Evolutionary conservation across 1,140 invertebrate species (phyloP), one percentile per base, ranked within the genome.

Genomic region (Eurytemora carolleeae): DNA sequence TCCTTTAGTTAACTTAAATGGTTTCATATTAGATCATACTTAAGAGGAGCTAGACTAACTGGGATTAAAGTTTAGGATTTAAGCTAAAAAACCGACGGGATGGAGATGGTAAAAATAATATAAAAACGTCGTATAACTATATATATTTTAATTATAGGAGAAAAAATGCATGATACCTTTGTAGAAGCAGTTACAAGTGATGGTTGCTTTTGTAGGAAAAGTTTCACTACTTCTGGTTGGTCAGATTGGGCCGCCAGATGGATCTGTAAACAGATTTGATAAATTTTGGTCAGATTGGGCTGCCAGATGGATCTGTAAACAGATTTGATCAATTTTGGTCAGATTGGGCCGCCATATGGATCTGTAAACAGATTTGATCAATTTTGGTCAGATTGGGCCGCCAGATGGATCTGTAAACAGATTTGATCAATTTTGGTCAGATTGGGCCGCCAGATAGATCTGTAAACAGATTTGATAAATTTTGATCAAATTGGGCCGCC

Each of bases 211-310:
- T 97, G 91, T 23, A 99, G 76, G 72, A 98, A 98, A 55, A 98
- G 75, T 73, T 97, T 93, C 15, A 92, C 91, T 3, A 99, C 94
- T 78, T 98, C 93, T 3, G 92, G 89, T 72, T 88, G 94, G 72
- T 99, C 96, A 72, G 97, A 96, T 77, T 97, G 90, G 20, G 93
- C 93, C 0, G 94, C 94, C 24, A 94, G 69, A 65, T 80, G 78
- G 2, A 81, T 68, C 31, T 44, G n/a, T 12, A 1, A 78, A 77
- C 0, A n/a, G n/a, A n/a, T n/a, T n/a, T n/a, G n/a, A n/a, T n/a
- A n/a, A n/a, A n/a, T n/a, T n/a, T 72, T 88, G 94, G 72, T 99
- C 96, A 72, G 97, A 96, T 77, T 97, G 90, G 20, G 93, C 93
- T 0, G 94, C 94, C 24, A 94, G 69, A 65, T 80, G 78, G 2